These are phyloP conservation scores for Herpetotheres cachinnans DNA, from an alignment of 2,113 vertebrate species.

Conservation along the genomic window DNA sequence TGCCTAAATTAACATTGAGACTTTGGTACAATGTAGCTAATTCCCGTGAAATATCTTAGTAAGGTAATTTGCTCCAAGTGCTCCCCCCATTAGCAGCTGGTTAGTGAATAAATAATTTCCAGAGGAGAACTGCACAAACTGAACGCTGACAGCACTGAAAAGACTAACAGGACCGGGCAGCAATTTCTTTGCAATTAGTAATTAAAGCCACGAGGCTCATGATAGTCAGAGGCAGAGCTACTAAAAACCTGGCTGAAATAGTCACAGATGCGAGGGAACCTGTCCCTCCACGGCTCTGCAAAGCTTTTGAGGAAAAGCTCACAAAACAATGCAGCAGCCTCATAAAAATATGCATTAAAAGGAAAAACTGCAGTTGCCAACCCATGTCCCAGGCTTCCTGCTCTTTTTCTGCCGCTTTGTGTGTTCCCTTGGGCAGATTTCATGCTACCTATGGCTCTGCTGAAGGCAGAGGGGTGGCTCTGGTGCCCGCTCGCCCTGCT, in stretches of 20 bases:
- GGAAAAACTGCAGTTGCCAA: background rate
- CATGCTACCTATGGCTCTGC: background rate
- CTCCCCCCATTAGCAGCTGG: background rate
- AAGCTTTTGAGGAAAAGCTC: background rate
- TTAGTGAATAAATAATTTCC: conserved; percentile 4
- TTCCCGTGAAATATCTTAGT: background rate
- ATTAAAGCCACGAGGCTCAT: background rate
- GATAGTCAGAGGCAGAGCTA: background rate
- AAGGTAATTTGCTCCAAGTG: background rate
- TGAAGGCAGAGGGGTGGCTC: background rate
- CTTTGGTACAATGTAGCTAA: background rate
- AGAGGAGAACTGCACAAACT: background rate
- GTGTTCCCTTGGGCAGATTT: background rate
- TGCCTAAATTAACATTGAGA: background rate
- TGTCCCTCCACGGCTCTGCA: background rate
- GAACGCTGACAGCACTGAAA: background rate
- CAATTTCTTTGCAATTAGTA: background rate
- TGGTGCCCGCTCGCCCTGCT: background rate
- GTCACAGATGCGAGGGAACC: background rate
- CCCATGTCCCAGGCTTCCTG: background rate
- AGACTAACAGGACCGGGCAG: background rate
- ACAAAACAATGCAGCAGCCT: background rate
- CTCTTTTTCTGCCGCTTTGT: background rate
- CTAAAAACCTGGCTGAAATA: background rate
- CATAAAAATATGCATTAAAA: background rate